phyloP scores from a whole-genome alignment of 2,888 invertebrate genomes.

The Ophioninae sp. region DNA sequence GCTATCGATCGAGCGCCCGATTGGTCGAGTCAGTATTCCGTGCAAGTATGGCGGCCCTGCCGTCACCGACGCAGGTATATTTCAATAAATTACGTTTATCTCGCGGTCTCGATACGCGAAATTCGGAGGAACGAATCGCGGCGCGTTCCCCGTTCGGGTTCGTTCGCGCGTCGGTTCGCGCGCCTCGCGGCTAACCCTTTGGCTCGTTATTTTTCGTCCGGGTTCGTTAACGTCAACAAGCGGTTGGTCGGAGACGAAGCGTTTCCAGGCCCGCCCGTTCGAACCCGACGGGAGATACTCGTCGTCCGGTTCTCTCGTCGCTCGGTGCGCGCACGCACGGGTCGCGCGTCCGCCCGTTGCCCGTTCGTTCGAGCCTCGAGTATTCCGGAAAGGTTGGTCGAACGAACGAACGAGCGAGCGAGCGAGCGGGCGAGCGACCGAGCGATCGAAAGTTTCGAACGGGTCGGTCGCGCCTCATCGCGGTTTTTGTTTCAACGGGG shows the following conservation, averaged over 20 bases:
- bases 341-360: not conserved
- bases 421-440: not conserved
- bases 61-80: conserved; percentile 91
- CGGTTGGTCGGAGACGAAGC: too few relatives aligned
- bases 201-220: too few relatives aligned
- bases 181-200: too few relatives aligned
- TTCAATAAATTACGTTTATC: conserved; percentile 67
- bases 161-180: not conserved
- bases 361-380: not conserved
- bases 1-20: conserved; percentile 78
- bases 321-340: not conserved
- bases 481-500: too few relatives aligned
- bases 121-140: not conserved
- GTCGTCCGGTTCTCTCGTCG: too few relatives aligned
- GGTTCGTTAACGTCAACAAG: too few relatives aligned
- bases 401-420: not conserved
- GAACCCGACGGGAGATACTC: too few relatives aligned
- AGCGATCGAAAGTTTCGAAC: not conserved
- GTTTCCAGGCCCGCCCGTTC: too few relatives aligned
- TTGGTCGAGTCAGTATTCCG: conserved; percentile 78
- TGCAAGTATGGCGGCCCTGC: conserved; percentile 91
- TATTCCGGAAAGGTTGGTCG: not conserved
- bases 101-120: conserved; percentile 62
- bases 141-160: not conserved
- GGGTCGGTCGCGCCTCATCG: not conserved